Base-by-base conservation (phyloP, 2,797 vertebrate genomes). In the Synaphobranchus kaupii region DNA sequence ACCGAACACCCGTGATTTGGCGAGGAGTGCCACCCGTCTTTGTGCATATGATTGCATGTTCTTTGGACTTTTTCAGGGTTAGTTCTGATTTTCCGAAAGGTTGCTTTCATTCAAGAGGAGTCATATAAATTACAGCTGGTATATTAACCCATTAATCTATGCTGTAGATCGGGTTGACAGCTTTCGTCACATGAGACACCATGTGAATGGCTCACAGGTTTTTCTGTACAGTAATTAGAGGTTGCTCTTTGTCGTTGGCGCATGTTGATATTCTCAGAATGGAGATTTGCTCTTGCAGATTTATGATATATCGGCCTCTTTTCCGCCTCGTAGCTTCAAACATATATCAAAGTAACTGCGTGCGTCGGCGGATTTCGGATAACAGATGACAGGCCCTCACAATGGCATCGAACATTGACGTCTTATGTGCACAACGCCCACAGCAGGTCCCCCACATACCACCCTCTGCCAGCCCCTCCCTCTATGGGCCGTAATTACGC, bases 311-410 rank as follows among this genome's bases (percentile, higher is more conserved):
- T 10, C 10, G 39, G 39, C 39, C 39, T 2, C 39, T 39, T 39
- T 39, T 39, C 39, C 39, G 39, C 39, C 39, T 39, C 39, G 39
- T 39, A 39, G 39, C 39, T 39, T 39, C 39, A 39, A 39, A 39
- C 39, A 39, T 39, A 39, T 39, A 83, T 91, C 89, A 91, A 90
- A 88, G 88, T 25, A 48, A 63, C 28, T 56, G 34, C 54, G 66
- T 84, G 58, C 86, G 25, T 68, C 47, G 83, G 81, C 17, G 31
- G 83, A 84, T 63, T 85, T 87, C 84, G 39, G 54, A 85, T 86
- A 86, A 58, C 80, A 76, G 84, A 44, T 89, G 86, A 85, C 87
- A 85, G 86, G 56, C 15, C 83, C 76, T 82, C 31, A 34, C 88
- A 78, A 86, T 84, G 85, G 89, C 86, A 82, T 54, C 68, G 50